Conservation (phyloP, 2,888 invertebrate species). For the Xestia rhomboidea region DNA sequence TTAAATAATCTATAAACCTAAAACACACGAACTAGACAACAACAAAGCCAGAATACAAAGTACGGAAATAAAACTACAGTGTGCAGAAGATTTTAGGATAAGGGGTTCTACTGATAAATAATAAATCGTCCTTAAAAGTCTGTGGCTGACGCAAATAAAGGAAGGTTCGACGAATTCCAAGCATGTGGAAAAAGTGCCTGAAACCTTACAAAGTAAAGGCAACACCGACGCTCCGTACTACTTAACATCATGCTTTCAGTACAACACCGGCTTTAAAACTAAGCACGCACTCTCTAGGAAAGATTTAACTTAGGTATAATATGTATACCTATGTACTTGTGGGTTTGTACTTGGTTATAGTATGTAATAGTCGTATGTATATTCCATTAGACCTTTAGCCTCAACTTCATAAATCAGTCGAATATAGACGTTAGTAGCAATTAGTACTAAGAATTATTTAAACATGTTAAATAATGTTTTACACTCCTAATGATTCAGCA, state of each 20-base stretch:
- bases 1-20: background rate
- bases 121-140: constrained; percentile 13
- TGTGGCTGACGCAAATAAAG: constrained; percentile 10
- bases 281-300: constrained; percentile 28
- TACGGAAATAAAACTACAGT: background rate
- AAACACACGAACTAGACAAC: background rate
- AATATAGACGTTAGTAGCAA: constrained; percentile 57
- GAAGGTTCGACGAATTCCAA: background rate
- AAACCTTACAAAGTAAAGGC: constrained; percentile 37
- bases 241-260: constrained; percentile 14
- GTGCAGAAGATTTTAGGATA: constrained; percentile 7
- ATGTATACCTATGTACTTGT: constrained; percentile 21
- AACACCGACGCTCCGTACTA: background rate
- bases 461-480: constrained; percentile 44
- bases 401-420: constrained; percentile 58
- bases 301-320: background rate
- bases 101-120: constrained; percentile 21
- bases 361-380: constrained; percentile 48
- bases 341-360: constrained; percentile 13
- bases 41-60: background rate
- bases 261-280: constrained; percentile 22
- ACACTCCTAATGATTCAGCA: constrained; percentile 35
- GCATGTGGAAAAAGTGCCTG: background rate
- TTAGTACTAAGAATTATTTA: constrained; percentile 57
- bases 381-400: constrained; percentile 59